Evolutionary conservation across 2,888 invertebrate species (phyloP).

Genomic region (Aethes cnicana): DNA sequence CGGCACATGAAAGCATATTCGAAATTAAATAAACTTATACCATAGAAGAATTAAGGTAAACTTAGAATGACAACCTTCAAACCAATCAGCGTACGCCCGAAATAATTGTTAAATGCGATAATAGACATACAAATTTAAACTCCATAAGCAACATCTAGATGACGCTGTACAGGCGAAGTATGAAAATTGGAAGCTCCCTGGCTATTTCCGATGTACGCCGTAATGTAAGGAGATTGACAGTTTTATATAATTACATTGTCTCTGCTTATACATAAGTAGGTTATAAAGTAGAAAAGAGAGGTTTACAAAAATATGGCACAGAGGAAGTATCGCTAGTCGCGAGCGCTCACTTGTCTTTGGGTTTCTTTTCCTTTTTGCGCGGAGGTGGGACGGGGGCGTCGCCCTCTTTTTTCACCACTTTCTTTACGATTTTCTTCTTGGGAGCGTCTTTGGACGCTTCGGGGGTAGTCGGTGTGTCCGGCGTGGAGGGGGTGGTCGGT

Average conservation of each 20-base stretch:
- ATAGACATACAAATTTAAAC: too few relatives aligned
- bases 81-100: too few relatives aligned
- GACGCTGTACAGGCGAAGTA: too few relatives aligned
- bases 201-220: too few relatives aligned
- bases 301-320: slow-evolving; percentile 77
- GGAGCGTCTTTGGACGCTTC: slow-evolving; percentile 49
- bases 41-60: too few relatives aligned
- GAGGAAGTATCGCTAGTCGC: slow-evolving; percentile 65
- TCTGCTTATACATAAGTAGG: slow-evolving; percentile 18
- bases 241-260: too few relatives aligned
- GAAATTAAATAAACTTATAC: slow-evolving; percentile 66
- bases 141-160: too few relatives aligned
- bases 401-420: slow-evolving; percentile 77
- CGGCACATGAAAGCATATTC: slow-evolving; percentile 71
- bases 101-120: too few relatives aligned
- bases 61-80: too few relatives aligned
- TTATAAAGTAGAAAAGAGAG: slow-evolving; percentile 59
- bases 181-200: too few relatives aligned
- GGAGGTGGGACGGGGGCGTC: slow-evolving; percentile 79
- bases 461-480: slow-evolving; percentile 36
- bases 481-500: slow-evolving; percentile 21
- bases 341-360: slow-evolving; percentile 76
- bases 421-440: slow-evolving; percentile 73
- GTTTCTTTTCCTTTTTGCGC: slow-evolving; percentile 81
- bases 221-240: too few relatives aligned